Evolutionary conservation across 2,113 vertebrate genomes (phyloP), one percentile per base, ranked within the genome.

Genomic region (Aegithalos caudatus): DNA sequence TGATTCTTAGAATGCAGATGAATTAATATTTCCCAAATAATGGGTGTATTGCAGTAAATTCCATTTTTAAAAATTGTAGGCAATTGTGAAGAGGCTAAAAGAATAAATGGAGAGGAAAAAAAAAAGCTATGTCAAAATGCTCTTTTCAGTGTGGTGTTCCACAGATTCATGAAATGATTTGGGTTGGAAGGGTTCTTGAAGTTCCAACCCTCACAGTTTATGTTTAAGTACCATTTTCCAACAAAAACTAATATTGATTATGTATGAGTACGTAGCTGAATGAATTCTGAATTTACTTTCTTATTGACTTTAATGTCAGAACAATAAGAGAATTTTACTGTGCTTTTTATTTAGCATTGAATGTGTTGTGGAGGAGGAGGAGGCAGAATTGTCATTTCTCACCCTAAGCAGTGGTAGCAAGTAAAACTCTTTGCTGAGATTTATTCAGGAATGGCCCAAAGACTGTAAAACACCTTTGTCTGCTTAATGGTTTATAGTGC

Each of bases 401-500:
- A 28, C 42, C 67, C 25, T 62, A 56, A 62, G 37, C 24, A 91
- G 48, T 37, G 24, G 11, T 40, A 57, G 24, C 62, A 96, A 96
- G 58, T 57, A 62, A 86, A 95, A 86, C 86, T 88, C 74, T 79
- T 86, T 70, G 58, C 9, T 86, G 61, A 90, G 56, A 97, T 96
- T 94, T 97, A 94, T 96, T 97, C 94, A 88, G 87, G 67, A 95
- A 57, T 70, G 64, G 47, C 83, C 62, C 92, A 74, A 97, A 91
- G 71, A 35, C 66, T 81, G 58, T 64, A 95, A 91, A 96, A 80
- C 94, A 79, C 64, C 77, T 95, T 95, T 96, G 73, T 87, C 79
- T 18, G 14, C 89, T 94, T 96, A 93, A 95, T 95, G 86, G 65
- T 93, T 97, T 97, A 97, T 94, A 77, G 72, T 29, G 84, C 82